Evolutionary conservation across 2,113 vertebrate genomes (phyloP), one percentile per base, ranked within the genome.

Genomic region (Mus musculus): DNA sequence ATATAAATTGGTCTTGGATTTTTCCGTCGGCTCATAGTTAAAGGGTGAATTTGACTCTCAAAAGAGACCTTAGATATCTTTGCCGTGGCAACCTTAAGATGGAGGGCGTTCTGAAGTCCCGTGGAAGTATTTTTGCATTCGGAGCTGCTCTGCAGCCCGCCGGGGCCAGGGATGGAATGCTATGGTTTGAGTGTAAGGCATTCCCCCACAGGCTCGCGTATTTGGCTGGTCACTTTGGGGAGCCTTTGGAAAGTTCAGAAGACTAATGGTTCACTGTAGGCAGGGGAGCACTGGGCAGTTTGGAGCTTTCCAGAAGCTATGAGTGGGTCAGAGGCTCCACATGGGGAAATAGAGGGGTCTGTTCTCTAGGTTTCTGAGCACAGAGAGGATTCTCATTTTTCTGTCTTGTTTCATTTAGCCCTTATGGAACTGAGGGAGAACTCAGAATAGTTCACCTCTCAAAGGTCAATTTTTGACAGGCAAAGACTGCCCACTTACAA

Each of bases 351-450:
- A 56, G 59, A 33, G 54, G 82, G 11, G 85, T 63, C 86, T 89
- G n/a, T 63, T 78, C 91, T 69, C 42, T n/a, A 65, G 56, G 19
- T 24, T 52, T 95, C 92, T 92, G 89, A 96, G 80, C 61, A 88
- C 87, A 78, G 49, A 71, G 67, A 72, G 52, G 16, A 84, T n/a
- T 90, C 73, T 93, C 39, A 61, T 88, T 97, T 92, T 94, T 54
- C 63, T 59, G 26, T n/a, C 65, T 78, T 89, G 52, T 86, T 92
- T 95, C 3, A 36, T 1, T 90, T 72, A 87, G 3, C 56, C 13
- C 90, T 77, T 7, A 81, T n/a, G 36, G 86, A 95, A 86, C 65
- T 87, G 1, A 56, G 36, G 12, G 42, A 65, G 86, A 36, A 14
- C 1, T n/a, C 65, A 89, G 59, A 92, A 91, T 52, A 67, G 46